These are phyloP conservation scores for Andricus curvator DNA, from an alignment of 2,888 invertebrate genomes.

Conservation along the genomic window DNA sequence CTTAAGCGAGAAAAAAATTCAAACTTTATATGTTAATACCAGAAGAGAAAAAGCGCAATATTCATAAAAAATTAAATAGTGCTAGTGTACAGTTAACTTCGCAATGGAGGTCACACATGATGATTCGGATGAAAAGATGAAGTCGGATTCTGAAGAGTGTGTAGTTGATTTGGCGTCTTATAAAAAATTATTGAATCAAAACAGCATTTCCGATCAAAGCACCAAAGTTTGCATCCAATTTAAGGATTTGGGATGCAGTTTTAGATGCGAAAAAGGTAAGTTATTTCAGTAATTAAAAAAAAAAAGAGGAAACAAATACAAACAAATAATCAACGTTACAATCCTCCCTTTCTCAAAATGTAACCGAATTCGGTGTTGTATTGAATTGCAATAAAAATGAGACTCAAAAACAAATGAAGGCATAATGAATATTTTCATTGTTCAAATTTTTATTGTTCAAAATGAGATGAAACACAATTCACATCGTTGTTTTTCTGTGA, in stretches of 20 bases:
- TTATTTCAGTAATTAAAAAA: neutral
- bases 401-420: no score
- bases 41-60: neutral
- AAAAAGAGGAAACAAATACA: neutral
- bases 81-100: neutral
- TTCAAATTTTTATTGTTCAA: no score
- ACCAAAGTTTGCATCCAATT: conserved; percentile 26
- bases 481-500: no score
- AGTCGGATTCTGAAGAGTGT: neutral
- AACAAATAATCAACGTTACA: neutral
- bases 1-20: neutral
- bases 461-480: no score
- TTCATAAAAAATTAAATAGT: neutral
- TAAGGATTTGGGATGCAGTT: conserved; percentile 17
- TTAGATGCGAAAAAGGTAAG: conserved; percentile 37
- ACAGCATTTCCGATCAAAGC: neutral
- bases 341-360: neutral
- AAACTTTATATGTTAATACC: neutral
- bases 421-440: no score
- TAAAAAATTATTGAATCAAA: conserved; percentile 11
- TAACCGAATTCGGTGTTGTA: neutral
- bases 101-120: conserved; percentile 14
- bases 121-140: conserved; percentile 8
- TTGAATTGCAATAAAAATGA: no score
- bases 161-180: conserved; percentile 21